These are phyloP conservation scores for Beaufortia kweichowensis DNA, from an alignment of 2,113 vertebrate genomes.

Conservation along the genomic window DNA sequence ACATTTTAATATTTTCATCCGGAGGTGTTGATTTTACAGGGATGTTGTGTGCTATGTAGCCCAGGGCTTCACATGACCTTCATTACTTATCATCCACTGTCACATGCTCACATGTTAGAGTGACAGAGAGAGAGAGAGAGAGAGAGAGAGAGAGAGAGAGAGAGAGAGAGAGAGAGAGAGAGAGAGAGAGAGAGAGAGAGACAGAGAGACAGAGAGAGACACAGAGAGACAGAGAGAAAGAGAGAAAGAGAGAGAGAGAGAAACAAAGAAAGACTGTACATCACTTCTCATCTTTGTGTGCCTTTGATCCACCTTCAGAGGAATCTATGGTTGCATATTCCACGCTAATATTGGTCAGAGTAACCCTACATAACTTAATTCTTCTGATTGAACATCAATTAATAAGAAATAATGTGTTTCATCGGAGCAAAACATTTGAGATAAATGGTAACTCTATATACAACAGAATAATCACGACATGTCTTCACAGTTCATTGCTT, in stretches of 20 bases:
- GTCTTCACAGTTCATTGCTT: too few species aligned
- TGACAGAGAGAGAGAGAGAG: not conserved
- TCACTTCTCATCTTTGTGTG: conserved; percentile 21
- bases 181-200: not conserved
- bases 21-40: conserved; percentile 35
- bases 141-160: not conserved
- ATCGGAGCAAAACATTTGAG: not conserved
- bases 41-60: conserved; percentile 35
- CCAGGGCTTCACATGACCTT: conserved; percentile 48
- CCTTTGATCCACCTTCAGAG: conserved; percentile 45
- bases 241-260: conserved; percentile 21
- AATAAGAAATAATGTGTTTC: too few species aligned
- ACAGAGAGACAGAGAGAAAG: too few species aligned
- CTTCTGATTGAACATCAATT: not conserved
- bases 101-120: conserved; percentile 11
- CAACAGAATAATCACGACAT: too few species aligned
- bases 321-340: conserved; percentile 7
- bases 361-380: not conserved
- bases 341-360: not conserved
- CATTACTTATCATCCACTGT: conserved; percentile 50
- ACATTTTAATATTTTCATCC: conserved; percentile 50
- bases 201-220: not conserved
- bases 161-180: conserved; percentile 8
- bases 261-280: conserved; percentile 27
- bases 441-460: too few species aligned